phyloP scores from a whole-genome alignment of 1,140 invertebrate species.

The Papilio xuthus region DNA sequence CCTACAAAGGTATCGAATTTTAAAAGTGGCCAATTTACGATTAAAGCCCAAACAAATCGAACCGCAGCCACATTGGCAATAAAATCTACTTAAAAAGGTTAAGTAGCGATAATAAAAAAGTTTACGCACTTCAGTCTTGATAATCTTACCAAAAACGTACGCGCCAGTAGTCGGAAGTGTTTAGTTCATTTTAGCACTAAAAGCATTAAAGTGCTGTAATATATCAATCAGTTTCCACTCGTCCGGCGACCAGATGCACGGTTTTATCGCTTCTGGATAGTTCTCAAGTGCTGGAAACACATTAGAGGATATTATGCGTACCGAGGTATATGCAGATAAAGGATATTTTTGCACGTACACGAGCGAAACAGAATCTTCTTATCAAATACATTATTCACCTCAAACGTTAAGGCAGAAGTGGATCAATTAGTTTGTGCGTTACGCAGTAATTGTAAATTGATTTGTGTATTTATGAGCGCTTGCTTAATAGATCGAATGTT shows the following conservation, averaged over 20 bases:
- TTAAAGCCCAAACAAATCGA: background rate
- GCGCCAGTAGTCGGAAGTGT: conserved; percentile 46
- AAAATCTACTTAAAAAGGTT: conserved; percentile 23
- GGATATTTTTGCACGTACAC: conserved; percentile 61
- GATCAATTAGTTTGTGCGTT: conserved; percentile 13
- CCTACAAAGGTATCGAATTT: background rate
- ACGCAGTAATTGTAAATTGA: conserved; percentile 11
- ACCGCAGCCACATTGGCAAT: background rate
- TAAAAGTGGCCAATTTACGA: background rate
- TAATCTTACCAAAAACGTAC: conserved; percentile 41
- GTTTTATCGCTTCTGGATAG: conserved; percentile 76
- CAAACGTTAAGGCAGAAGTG: background rate
- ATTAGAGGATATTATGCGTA: conserved; percentile 70
- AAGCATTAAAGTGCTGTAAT: conserved; percentile 68
- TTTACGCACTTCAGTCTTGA: conserved; percentile 20
- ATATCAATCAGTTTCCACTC: conserved; percentile 62
- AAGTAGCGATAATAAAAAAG: conserved; percentile 29
- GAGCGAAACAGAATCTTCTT: conserved; percentile 5
- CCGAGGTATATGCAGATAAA: conserved; percentile 64
- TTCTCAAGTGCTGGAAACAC: conserved; percentile 76
- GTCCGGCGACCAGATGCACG: conserved; percentile 68
- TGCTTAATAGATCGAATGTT: background rate
- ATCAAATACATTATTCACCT: conserved; percentile 20
- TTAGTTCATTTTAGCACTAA: conserved; percentile 62
- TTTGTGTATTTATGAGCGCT: background rate